These are phyloP conservation scores for Steinernema carpocapsae DNA, from an alignment of 2,888 invertebrate species.

Conservation along the genomic window DNA sequence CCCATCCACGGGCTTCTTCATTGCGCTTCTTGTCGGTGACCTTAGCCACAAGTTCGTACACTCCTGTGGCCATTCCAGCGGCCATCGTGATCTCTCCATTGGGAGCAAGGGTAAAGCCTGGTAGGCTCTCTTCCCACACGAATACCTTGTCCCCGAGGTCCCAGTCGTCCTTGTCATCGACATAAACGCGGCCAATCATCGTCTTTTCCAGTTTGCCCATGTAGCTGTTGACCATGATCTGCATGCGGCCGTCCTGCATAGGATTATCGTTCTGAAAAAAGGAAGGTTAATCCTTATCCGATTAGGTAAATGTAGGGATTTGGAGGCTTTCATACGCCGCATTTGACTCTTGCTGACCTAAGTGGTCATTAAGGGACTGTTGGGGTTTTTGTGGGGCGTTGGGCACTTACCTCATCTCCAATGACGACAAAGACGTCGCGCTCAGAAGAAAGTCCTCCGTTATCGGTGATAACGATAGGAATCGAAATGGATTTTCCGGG, in stretches of 20 bases:
- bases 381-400: no score
- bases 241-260: constrained; percentile 95
- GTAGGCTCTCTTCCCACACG: constrained; percentile 78
- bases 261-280: constrained; percentile 83
- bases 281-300: constrained; percentile 35
- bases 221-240: constrained; percentile 96
- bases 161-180: constrained; percentile 97
- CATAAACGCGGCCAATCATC: constrained; percentile 91
- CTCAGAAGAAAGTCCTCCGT: constrained; percentile 76
- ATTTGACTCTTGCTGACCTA: no score
- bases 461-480: constrained; percentile 95
- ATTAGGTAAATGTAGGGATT: constrained; percentile 1
- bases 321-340: neutral
- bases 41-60: constrained; percentile 73
- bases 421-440: constrained; percentile 79
- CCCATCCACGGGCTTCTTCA: constrained; percentile 93
- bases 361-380: neutral
- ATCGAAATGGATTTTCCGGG: constrained; percentile 79
- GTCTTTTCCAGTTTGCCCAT: constrained; percentile 86
- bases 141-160: constrained; percentile 93
- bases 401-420: constrained; percentile 80
- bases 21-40: constrained; percentile 80
- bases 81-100: constrained; percentile 82
- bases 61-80: constrained; percentile 87
- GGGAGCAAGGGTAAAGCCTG: constrained; percentile 44